These are phyloP conservation scores for Artibeus lituratus DNA, from an alignment of 2,797 vertebrate species.

Conservation along the genomic window DNA sequence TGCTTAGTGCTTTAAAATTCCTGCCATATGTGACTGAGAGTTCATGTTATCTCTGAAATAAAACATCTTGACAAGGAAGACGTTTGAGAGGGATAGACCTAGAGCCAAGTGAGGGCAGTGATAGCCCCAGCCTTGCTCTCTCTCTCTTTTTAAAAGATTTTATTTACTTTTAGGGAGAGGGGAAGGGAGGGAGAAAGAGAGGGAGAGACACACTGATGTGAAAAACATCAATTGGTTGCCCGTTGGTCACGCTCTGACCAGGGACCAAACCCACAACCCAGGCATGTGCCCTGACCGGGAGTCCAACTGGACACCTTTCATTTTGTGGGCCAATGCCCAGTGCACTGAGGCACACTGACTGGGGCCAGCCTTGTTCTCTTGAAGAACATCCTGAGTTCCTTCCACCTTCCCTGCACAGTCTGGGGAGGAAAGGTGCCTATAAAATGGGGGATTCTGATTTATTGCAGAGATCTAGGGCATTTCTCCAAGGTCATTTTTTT, in stretches of 20 bases:
- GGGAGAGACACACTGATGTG: neutral
- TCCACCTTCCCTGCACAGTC: neutral
- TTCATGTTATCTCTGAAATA: neutral
- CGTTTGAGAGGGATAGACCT: neutral
- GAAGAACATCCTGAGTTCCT: neutral
- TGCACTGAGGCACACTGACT: neutral
- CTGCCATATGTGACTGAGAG: neutral
- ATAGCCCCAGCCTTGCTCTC: neutral
- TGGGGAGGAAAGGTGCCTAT: neutral
- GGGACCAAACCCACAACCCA: neutral
- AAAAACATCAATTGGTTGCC: neutral
- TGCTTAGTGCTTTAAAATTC: constrained; percentile 6
- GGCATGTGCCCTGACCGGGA: neutral
- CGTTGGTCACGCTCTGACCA: neutral
- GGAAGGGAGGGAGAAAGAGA: neutral
- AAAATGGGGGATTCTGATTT: neutral
- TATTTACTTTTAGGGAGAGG: neutral
- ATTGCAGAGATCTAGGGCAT: neutral
- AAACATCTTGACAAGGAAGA: neutral
- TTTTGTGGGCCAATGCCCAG: neutral
- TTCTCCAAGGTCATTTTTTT: neutral
- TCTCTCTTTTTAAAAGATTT: neutral
- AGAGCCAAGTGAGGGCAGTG: neutral
- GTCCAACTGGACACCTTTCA: neutral
- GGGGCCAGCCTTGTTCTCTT: neutral